A percentile compares a stretch with the other conserved stretches of the same genome.
Conservation (phyloP, 2,113 vertebrate species). For the Entelurus aequoreus region DNA sequence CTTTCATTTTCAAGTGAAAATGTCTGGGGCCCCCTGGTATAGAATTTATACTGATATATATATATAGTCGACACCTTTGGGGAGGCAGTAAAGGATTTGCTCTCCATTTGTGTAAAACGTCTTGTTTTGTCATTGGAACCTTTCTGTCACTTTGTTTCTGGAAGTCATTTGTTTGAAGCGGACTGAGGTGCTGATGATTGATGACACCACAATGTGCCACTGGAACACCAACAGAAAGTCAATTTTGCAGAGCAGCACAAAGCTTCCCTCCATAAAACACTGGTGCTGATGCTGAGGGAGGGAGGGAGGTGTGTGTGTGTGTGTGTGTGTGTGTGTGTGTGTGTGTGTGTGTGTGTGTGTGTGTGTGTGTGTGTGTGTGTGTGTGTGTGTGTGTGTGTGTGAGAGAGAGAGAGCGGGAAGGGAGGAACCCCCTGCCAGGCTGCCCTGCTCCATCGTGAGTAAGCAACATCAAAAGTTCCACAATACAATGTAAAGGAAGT, state of each 20-base stretch:
- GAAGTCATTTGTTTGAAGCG: not conserved
- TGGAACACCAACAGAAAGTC: slow-evolving; percentile 1
- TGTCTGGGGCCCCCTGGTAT: no score
- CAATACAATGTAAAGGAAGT: not conserved
- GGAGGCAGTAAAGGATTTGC: not conserved
- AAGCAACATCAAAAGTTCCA: slow-evolving; percentile 21
- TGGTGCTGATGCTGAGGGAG: slow-evolving; percentile 61
- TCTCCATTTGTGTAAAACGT: not conserved
- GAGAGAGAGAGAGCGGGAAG: not conserved
- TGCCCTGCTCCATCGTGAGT: slow-evolving; percentile 28
- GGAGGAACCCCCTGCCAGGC: slow-evolving; percentile 14
- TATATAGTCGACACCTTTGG: no score
- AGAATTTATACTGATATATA: no score
- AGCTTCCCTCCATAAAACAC: slow-evolving; percentile 46
- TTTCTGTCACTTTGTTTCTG: no score
- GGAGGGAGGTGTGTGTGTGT: slow-evolving; percentile 3
- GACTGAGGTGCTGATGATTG: not conserved
- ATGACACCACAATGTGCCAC: not conserved
- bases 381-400: not conserved
- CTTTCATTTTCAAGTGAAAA: no score
- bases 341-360: no score
- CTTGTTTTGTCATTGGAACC: not conserved
- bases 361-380: not conserved
- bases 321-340: no score
- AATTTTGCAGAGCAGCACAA: slow-evolving; percentile 61